These are phyloP conservation scores for Melanotaenia pygmaea DNA, from an alignment of 2,797 vertebrate genomes.

Conservation along the genomic window DNA sequence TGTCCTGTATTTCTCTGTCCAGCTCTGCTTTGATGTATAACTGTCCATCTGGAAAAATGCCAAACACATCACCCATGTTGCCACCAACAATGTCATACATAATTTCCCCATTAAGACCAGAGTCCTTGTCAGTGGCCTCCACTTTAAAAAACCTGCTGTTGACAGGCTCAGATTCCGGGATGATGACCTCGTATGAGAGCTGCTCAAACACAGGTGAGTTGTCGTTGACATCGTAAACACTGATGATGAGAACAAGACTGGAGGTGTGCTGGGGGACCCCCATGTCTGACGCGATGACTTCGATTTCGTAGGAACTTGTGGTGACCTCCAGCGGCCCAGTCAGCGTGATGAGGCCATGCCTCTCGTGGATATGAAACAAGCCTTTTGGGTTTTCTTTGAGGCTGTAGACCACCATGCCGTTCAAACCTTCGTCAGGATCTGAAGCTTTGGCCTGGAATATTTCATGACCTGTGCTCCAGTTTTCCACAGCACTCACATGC, in stretches of 20 bases:
- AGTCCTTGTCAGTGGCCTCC: constrained; percentile 93
- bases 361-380: constrained; percentile 90
- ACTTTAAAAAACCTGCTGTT: constrained; percentile 97
- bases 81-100: constrained; percentile 91
- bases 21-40: constrained; percentile 95
- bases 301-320: constrained; percentile 92
- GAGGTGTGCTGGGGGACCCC: constrained; percentile 92
- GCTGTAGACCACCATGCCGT: constrained; percentile 91
- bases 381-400: constrained; percentile 92
- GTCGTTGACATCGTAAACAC: constrained; percentile 97
- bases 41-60: constrained; percentile 97
- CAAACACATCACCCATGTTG: constrained; percentile 92
- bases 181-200: constrained; percentile 94
- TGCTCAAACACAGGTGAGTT: constrained; percentile 95
- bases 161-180: constrained; percentile 93
- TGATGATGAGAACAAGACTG: constrained; percentile 89
- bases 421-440: constrained; percentile 93
- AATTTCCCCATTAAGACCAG: constrained; percentile 94
- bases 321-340: constrained; percentile 89
- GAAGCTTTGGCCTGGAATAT: constrained; percentile 94
- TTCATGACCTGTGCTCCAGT: constrained; percentile 93
- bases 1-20: constrained; percentile 94
- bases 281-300: constrained; percentile 90
- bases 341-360: constrained; percentile 90
- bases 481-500: constrained; percentile 94